Base-by-base conservation (phyloP, 2,888 invertebrate species). In the Eugnorisma glareosa region DNA sequence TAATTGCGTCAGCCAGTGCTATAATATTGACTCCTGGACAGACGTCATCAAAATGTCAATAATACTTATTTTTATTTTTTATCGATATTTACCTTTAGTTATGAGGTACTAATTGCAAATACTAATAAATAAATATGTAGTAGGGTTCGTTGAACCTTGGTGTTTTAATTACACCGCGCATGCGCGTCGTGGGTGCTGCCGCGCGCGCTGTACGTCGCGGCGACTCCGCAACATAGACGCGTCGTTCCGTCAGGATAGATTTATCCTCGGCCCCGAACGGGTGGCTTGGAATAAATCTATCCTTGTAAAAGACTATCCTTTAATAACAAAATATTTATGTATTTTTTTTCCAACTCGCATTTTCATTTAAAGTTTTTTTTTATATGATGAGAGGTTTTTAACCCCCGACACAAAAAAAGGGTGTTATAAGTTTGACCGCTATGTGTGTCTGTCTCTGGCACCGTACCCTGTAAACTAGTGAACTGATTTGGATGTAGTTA, bases 211-310 rank as follows among this genome's bases (percentile, higher is more conserved):
- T 37, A 31, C 43, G 21, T 37, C 37, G 2, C 21, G 7, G 28
- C 28, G 21, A n/a, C 11, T 5, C 48, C 8, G 51, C 54, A n/a
- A 37, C 28, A 35, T 48, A 8, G 18, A 8, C 37, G 3, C 28
- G 45, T 28, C 37, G 54, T 21, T 54, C 69, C 51, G 54, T 28
- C 69, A 69, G 37, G 10, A n/a, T 69, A 40, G 72, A 28, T 64
- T 28, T 64, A 72, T 48, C 37, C 37, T 15, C 15, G 7, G 48
- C 28, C 48, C 21, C 24, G 37, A 64, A 10, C 21, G 64, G 63
- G n/a, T 24, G 37, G 48, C 48, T 2, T 64, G 64, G 48, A 45
- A 75, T 75, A 61, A 69, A 63, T 63, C 59, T 69, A 63, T 31
- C 24, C 28, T 8, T 28, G 2, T 15, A 11, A 31, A 67, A 0